These are phyloP conservation scores for Stenodema calcarata DNA, from an alignment of 2,888 invertebrate genomes.

Conservation along the genomic window DNA sequence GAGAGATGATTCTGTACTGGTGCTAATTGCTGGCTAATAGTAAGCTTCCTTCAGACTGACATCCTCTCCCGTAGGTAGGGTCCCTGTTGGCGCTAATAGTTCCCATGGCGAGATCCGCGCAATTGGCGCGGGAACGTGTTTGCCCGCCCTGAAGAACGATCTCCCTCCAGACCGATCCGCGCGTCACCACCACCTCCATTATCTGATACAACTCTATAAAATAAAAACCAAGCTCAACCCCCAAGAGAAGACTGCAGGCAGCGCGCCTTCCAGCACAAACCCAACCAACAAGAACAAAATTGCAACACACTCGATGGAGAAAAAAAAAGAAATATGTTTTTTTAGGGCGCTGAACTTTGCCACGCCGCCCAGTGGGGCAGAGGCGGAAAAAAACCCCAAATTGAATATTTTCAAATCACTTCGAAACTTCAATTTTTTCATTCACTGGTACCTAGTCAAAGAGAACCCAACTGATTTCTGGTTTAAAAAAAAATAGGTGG, in stretches of 20 bases:
- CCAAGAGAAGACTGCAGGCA: not conserved
- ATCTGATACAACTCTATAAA: not conserved
- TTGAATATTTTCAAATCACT: no score
- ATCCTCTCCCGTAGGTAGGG: constrained; percentile 27
- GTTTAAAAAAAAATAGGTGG: no score
- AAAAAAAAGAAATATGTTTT: no score
- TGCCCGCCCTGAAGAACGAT: not conserved
- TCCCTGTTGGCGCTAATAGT: constrained; percentile 31
- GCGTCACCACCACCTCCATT: not conserved
- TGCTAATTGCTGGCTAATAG: constrained; percentile 17
- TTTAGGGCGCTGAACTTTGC: no score
- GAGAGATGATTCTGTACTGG: not conserved
- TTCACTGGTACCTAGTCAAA: no score
- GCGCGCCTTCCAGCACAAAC: not conserved
- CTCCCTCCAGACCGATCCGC: not conserved
- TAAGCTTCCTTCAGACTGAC: constrained; percentile 26
- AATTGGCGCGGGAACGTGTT: constrained; percentile 33
- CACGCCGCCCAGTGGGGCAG: no score
- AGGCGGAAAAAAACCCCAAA: no score
- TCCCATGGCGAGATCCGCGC: constrained; percentile 22
- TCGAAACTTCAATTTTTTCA: no score
- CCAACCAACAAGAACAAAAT: no score
- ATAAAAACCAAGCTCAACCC: not conserved
- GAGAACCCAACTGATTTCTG: no score
- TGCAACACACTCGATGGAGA: no score